Base-by-base conservation (phyloP, 30 jellyfish, hydroid and myxozoan genomes). In the Clytia hemisphaerica region DNA sequence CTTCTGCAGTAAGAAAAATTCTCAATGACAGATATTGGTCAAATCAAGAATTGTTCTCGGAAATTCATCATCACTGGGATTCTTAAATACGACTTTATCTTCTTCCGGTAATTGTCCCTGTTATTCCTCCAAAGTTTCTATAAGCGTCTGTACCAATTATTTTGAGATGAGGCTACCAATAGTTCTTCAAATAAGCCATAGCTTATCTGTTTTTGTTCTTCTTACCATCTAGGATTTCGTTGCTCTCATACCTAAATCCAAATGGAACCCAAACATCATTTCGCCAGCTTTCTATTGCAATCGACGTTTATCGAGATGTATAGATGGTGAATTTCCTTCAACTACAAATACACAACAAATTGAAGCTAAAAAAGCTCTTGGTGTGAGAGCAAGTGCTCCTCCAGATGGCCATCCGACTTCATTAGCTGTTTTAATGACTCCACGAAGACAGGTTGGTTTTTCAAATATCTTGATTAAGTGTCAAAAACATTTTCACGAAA, bases 231-330 rank as follows among this genome's bases (percentile, higher is more conserved):
- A 84, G 95, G 93, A 84, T 54, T 76, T 78, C 4, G 6, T 84
- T 16, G 70, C 83, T 1, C 58, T 85, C 4, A 37, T 77, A 9
- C 96, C 96, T 21, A 37, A 24, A 27, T 18, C 27, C 19, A 44
- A 31, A 2, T 85, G 96, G 96, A 68, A 79, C 36, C 3, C 80
- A 10, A 83, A 67, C 31, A 63, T 76, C 54, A 72, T 85, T 36
- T 48, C 72, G 12, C 96, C 96, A 44, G 42, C 90, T 9, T 66
- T 71, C 4, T 67, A 78, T 22, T 85, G 96, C 37, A 5, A 29
- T 22, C 76, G 59, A 6, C 57, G 67, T 4, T 24, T 35, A 22
- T 69, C 53, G 3, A 27, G 59, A 18, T 69, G 81, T 50, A 9
- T 69, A 7, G 59, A 69, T 19, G 51, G 3, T 19, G 16, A 35